These are phyloP conservation scores for Amniataba percoides DNA, from an alignment of 2,797 vertebrate genomes.

Conservation along the genomic window DNA sequence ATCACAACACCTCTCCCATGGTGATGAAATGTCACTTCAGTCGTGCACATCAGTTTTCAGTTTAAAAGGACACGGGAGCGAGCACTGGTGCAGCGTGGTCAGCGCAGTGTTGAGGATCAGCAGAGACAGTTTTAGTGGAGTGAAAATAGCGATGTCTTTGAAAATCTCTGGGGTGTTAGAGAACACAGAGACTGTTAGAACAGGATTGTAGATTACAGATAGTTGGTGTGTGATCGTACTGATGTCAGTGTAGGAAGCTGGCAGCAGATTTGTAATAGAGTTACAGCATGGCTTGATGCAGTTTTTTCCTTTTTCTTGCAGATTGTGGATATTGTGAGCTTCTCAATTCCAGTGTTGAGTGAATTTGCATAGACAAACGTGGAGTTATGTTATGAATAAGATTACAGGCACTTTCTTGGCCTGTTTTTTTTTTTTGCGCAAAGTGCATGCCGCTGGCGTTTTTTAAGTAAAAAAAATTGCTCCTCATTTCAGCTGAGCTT, in stretches of 20 bases:
- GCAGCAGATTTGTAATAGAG: slow-evolving; percentile 65
- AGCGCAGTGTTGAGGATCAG: slow-evolving; percentile 34
- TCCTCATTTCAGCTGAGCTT: slow-evolving; percentile 61
- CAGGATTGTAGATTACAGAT: slow-evolving; percentile 64
- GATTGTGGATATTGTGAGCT: slow-evolving; percentile 82
- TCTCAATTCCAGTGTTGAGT: slow-evolving; percentile 81
- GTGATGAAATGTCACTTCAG: slow-evolving; percentile 34
- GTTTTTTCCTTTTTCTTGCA: slow-evolving; percentile 71
- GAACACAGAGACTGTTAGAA: slow-evolving; percentile 38
- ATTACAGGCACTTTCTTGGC: slow-evolving; percentile 68
- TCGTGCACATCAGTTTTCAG: slow-evolving; percentile 46
- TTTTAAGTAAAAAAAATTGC: slow-evolving; percentile 51
- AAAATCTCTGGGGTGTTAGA: slow-evolving; percentile 19
- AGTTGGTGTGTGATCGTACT: slow-evolving; percentile 59
- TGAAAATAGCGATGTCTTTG: slow-evolving; percentile 21
- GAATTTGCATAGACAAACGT: slow-evolving; percentile 87
- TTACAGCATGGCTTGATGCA: slow-evolving; percentile 74
- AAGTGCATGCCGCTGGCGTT: slow-evolving; percentile 77
- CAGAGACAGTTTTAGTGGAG: background rate
- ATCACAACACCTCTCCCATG: slow-evolving; percentile 22
- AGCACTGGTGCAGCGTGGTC: slow-evolving; percentile 39
- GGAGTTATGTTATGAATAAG: slow-evolving; percentile 85
- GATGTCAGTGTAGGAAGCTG: slow-evolving; percentile 50
- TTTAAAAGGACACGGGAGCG: slow-evolving; percentile 22
- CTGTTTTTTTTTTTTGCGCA: slow-evolving; percentile 33